Conservation (phyloP, 2,113 vertebrate genomes). For the Mionectes macconnelli region DNA sequence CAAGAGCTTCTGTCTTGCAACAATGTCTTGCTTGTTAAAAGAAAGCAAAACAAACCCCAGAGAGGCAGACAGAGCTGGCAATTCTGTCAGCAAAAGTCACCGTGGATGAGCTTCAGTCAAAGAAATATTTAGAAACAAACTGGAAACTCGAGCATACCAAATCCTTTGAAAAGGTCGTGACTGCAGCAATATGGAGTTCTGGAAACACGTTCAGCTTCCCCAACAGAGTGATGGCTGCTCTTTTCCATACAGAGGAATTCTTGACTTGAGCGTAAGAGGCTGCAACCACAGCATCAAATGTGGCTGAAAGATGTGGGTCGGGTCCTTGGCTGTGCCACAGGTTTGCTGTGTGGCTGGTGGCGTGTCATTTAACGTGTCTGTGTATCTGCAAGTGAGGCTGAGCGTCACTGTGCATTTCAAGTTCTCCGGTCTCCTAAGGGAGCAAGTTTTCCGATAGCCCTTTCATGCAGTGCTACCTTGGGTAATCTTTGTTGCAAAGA, state of each 20-base stretch:
- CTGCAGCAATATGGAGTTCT: constrained; percentile 49
- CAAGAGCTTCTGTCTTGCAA: constrained; percentile 1
- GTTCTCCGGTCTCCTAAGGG: neutral
- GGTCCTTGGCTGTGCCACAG: neutral
- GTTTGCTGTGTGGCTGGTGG: neutral
- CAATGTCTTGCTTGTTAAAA: constrained; percentile 20
- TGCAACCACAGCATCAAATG: neutral
- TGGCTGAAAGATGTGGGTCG: neutral
- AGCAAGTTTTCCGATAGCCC: neutral
- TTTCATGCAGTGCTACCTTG: neutral
- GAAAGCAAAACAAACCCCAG: neutral
- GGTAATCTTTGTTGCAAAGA: neutral
- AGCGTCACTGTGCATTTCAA: neutral
- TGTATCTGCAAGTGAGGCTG: neutral
- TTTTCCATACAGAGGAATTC: neutral
- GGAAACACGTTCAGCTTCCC: neutral
- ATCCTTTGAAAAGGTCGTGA: constrained; percentile 26
- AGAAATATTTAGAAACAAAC: constrained; percentile 46
- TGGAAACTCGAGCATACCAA: neutral
- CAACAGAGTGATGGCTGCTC: neutral
- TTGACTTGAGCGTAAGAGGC: neutral
- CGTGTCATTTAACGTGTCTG: neutral
- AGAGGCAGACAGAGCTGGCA: constrained; percentile 6
- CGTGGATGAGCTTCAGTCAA: neutral
- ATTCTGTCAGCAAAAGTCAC: constrained; percentile 19